Percentiles rank a stretch among this genome's conserved stretches.
phyloP scores from a whole-genome alignment of 1,140 invertebrate species.

The Copidosoma floridanum region DNA sequence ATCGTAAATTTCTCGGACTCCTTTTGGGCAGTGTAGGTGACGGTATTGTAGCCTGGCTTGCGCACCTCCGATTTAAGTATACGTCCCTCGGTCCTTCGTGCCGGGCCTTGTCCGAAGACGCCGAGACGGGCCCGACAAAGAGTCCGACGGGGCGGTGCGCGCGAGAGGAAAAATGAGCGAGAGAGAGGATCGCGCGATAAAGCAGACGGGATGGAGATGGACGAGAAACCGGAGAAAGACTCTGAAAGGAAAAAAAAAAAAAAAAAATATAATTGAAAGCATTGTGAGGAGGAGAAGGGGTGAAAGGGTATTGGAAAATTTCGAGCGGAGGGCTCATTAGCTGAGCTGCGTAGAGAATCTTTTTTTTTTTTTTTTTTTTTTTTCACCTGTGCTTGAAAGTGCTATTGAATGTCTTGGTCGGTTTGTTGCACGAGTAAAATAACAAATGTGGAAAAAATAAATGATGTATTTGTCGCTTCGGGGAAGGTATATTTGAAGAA shows the following conservation, averaged over 20 bases:
- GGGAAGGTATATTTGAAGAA: too few relatives aligned
- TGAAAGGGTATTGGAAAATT: constrained; percentile 40
- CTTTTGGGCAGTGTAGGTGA: constrained; percentile 35
- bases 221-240: constrained; percentile 6
- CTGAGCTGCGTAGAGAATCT: too few relatives aligned
- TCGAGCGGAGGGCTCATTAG: constrained; percentile 29
- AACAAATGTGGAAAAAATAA: too few relatives aligned
- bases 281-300: constrained; percentile 13
- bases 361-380: too few relatives aligned
- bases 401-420: too few relatives aligned
- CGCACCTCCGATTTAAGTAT: not conserved
- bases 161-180: not conserved
- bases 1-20: constrained; percentile 33
- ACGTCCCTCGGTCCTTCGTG: not conserved
- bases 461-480: too few relatives aligned
- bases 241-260: not conserved
- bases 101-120: too few relatives aligned
- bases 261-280: not conserved
- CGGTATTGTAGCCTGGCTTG: not conserved
- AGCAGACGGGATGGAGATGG: not conserved
- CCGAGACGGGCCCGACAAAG: too few relatives aligned
- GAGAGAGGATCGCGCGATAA: too few relatives aligned
- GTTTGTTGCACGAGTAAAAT: too few relatives aligned
- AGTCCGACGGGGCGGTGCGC: too few relatives aligned
- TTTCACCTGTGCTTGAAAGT: too few relatives aligned